phyloP scores from a whole-genome alignment of 2,113 vertebrate genomes.

The Chroicocephalus ridibundus region DNA sequence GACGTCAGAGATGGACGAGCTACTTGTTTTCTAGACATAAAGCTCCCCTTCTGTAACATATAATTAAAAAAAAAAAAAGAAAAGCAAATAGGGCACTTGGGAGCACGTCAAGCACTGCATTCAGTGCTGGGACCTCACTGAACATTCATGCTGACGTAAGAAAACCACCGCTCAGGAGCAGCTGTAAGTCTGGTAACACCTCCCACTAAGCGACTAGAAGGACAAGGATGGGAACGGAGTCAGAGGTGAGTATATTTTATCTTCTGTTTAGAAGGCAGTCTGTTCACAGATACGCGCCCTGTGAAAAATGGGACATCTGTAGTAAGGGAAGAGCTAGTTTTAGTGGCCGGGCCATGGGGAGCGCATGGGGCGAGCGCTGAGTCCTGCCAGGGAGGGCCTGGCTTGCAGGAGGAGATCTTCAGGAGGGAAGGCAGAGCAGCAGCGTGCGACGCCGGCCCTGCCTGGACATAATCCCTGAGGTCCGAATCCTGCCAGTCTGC shows the following conservation, averaged over 20 bases:
- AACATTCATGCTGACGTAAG: neutral
- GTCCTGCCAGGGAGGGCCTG: neutral
- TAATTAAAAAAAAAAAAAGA: neutral
- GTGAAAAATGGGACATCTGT: neutral
- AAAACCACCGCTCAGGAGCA: neutral
- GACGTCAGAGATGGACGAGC: neutral
- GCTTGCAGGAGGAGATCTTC: neutral
- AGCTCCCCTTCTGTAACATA: neutral
- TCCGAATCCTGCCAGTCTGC: neutral
- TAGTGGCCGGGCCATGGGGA: neutral
- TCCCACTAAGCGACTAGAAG: neutral
- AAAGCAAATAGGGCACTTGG: neutral
- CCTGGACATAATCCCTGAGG: neutral
- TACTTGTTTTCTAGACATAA: neutral
- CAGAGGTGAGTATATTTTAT: neutral
- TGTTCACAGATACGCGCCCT: neutral
- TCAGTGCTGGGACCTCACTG: neutral
- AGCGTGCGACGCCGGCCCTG: rapidly evolving
- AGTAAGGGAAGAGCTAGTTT: neutral
- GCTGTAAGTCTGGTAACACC: neutral
- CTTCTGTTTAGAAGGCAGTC: neutral
- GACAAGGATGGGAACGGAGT: rapidly evolving
- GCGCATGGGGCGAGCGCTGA: rapidly evolving
- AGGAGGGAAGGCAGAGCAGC: neutral
- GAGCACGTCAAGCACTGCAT: neutral